Base-by-base conservation (phyloP, 2,113 vertebrate species). In the Cottus gobio region DNA sequence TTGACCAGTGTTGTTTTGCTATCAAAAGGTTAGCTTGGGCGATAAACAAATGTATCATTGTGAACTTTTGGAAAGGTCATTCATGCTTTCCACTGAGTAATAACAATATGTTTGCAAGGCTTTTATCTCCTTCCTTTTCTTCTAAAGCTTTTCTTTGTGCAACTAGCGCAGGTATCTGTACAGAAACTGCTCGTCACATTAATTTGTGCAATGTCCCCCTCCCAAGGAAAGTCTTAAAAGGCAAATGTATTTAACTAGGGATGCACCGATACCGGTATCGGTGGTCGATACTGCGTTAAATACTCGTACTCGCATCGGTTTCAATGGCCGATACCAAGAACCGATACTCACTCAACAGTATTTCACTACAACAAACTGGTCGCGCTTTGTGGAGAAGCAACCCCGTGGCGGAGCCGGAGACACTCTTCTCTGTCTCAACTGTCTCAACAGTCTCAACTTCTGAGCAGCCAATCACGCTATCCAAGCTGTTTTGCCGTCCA, bases 191-290 rank as follows among this genome's bases (percentile, higher is more conserved):
- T 86, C 62, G 15, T 72, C 69, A 78, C 70, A 77, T 90, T 92
- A 86, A 93, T 84, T 93, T 87, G 89, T 88, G 78, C 90, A 72
- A 79, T 94, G 75, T 81, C 73, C 79, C 28, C 85, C 85, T 81
- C 82, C 82, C 72, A 24, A 86, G 86, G 75, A 89, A 84, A 48
- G 79, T 92, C 89, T 93, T 75, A 88, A 86, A 86, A 84, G 85
- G 79, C 81, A 84, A 77, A 80, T 46, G 80, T 93, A 85, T 91
- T 92, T n/a, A n/a, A n/a, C n/a, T n/a, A n/a, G n/a, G n/a, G n/a
- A n/a, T n/a, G n/a, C n/a, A n/a, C n/a, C n/a, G n/a, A n/a, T n/a
- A n/a, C n/a, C n/a, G n/a, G n/a, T n/a, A n/a, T n/a, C n/a, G n/a
- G n/a, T n/a, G n/a, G n/a, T n/a, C n/a, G n/a, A n/a, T n/a, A n/a